phyloP scores from a whole-genome alignment of 2,888 invertebrate genomes.

The Dicycla oo region DNA sequence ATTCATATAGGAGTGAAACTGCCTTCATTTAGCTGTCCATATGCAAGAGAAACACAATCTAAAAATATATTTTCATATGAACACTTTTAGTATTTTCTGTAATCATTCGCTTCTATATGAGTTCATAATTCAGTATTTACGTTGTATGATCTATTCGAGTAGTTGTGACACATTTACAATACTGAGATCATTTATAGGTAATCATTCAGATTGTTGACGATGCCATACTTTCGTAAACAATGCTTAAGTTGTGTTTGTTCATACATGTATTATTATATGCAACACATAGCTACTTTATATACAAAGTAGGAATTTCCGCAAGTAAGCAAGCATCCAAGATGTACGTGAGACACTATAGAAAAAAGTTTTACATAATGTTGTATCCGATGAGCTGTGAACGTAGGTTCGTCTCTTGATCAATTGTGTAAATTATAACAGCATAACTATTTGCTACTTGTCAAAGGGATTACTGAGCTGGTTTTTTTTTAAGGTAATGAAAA shows the following conservation, averaged over 20 bases:
- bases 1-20: neutral
- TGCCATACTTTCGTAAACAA: neutral
- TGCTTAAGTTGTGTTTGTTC: slow-evolving; percentile 4
- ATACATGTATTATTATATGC: slow-evolving; percentile 1
- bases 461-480: slow-evolving; percentile 17
- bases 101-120: too few species aligned
- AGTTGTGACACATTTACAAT: slow-evolving; percentile 5
- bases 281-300: neutral
- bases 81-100: neutral
- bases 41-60: neutral
- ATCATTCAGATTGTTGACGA: neutral
- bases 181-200: slow-evolving; percentile 1
- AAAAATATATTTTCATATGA: neutral
- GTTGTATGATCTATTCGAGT: neutral
- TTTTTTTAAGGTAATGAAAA: too few species aligned
- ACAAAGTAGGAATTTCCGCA: slow-evolving; percentile 3
- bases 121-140: slow-evolving; percentile 5
- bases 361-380: neutral
- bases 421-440: neutral
- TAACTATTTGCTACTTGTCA: neutral
- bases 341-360: neutral
- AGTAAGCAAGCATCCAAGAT: slow-evolving; percentile 10
- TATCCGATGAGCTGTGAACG: neutral
- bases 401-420: neutral
- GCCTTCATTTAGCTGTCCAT: neutral